Base-by-base conservation (phyloP, 2,888 invertebrate species). In the Cheilosia scutellata region DNA sequence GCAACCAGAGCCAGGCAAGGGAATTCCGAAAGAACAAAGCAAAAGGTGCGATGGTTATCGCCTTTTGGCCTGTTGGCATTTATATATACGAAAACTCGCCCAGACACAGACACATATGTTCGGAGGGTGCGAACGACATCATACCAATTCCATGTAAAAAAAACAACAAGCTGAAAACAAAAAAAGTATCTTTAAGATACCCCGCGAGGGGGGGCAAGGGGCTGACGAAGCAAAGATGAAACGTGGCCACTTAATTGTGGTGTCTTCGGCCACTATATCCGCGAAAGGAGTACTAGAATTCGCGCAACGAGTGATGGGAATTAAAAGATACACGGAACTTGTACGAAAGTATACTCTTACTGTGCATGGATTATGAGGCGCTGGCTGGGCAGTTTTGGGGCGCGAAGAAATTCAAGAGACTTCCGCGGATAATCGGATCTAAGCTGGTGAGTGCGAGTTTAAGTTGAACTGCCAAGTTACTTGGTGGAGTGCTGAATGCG, bases 41-140 rank as follows among this genome's bases (percentile, higher is more conserved):
- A 66, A 83, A 70, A 80, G 70, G 75, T 75, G 79, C 79, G 75
- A 84, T 84, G 79, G 70, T 80, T 84, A 84, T 84, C 84, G 84
- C 65, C 57, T 62, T 42, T 31, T 57, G 49, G 37, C 44, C 33
- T 62, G 42, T 51, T 51, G 70, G 77, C 70, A 71, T 20, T 20
- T 20, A 2, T 20, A 20, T 58, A 71, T 53, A 70, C 31, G 49
- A 72, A 66, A 77, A 62, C 47, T 63, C 20, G 20, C 57, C 62
- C 53, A 27, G 74, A 63, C 74, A 84, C 53, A 27, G 74, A 63
- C 74, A 84, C 79, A 76, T 74, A 76, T 77, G 79, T 75, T 71
- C 9, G 44, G 42, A 53, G 71, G 49, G 70, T 58, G 11, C 42
- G 44, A 49, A 42, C 55, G 42, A 68, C 72, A 51, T 76, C 33